Evolutionary conservation across 1,140 invertebrate species (phyloP).

Genomic region (Euwallacea similis): DNA sequence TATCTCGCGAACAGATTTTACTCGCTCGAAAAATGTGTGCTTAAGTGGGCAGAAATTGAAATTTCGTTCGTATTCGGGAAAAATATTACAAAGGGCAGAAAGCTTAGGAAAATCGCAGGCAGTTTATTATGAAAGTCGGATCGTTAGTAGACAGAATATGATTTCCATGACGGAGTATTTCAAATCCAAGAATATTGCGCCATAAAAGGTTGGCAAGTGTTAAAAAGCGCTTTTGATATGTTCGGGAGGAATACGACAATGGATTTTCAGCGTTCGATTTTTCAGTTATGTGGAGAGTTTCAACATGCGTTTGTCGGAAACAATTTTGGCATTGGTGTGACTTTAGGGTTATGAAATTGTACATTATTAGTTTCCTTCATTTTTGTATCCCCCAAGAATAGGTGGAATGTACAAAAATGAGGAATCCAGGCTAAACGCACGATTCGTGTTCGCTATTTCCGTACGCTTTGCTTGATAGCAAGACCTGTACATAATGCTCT

Average conservation of each 20-base stretch:
- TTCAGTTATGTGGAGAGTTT: not conserved
- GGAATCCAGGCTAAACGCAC: too few relatives aligned
- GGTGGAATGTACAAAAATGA: too few relatives aligned
- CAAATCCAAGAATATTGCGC: constrained; percentile 1
- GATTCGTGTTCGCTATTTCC: too few relatives aligned
- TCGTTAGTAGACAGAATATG: constrained; percentile 15
- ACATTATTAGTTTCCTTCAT: too few relatives aligned
- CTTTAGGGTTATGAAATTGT: too few relatives aligned
- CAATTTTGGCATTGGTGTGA: too few relatives aligned
- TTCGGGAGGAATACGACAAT: not conserved
- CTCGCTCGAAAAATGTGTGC: constrained; percentile 6
- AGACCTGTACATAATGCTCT: too few relatives aligned
- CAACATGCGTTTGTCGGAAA: not conserved
- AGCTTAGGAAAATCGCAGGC: constrained; percentile 15
- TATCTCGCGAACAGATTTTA: constrained; percentile 5
- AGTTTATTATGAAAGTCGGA: constrained; percentile 9
- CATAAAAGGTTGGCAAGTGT: constrained; percentile 3
- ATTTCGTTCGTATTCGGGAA: constrained; percentile 14
- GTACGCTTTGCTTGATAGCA: too few relatives aligned
- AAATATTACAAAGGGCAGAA: constrained; percentile 13
- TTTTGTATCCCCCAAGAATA: too few relatives aligned
- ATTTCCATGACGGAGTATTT: constrained; percentile 9
- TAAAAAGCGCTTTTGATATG: not conserved
- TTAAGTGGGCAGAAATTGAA: constrained; percentile 16
- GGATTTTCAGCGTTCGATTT: not conserved